These are phyloP conservation scores for Saguinus imperator DNA, from an alignment of 2,113 vertebrate genomes.

Conservation along the genomic window DNA sequence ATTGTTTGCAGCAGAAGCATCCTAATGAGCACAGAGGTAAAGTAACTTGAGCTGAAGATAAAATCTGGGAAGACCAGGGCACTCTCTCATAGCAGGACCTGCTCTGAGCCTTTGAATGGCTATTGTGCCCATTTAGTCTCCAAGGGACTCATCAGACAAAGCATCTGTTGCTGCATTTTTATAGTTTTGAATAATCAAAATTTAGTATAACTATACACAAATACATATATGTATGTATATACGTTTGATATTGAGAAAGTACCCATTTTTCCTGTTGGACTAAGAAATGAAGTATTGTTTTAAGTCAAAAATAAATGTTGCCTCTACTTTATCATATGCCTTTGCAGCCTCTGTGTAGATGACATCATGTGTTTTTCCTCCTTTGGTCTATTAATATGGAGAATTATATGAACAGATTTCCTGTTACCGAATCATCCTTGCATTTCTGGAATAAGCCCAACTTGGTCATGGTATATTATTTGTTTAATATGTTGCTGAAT, in stretches of 20 bases:
- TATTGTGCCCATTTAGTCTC: background rate
- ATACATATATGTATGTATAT: background rate
- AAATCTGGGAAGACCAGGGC: background rate
- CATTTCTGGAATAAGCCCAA: slow-evolving; percentile 10
- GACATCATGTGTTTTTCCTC: slow-evolving; percentile 3
- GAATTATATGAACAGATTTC: slow-evolving; percentile 37
- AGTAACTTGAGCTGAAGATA: background rate
- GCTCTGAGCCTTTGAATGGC: background rate
- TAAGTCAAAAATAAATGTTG: background rate
- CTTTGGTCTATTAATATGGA: background rate
- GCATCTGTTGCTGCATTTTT: background rate
- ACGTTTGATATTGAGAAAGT: background rate
- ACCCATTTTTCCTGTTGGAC: background rate
- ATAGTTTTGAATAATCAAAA: background rate
- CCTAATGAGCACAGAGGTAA: background rate
- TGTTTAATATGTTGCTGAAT: slow-evolving; percentile 6
- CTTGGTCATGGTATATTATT: background rate
- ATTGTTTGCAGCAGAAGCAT: background rate
- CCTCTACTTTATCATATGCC: background rate
- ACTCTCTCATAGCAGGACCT: background rate
- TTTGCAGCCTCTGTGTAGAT: background rate
- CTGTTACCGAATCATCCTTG: slow-evolving; percentile 13
- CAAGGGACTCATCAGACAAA: background rate
- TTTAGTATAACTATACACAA: background rate
- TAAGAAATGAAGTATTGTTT: background rate